These are phyloP conservation scores for Trogon surrucura DNA, from an alignment of 2,113 vertebrate genomes.

Conservation along the genomic window DNA sequence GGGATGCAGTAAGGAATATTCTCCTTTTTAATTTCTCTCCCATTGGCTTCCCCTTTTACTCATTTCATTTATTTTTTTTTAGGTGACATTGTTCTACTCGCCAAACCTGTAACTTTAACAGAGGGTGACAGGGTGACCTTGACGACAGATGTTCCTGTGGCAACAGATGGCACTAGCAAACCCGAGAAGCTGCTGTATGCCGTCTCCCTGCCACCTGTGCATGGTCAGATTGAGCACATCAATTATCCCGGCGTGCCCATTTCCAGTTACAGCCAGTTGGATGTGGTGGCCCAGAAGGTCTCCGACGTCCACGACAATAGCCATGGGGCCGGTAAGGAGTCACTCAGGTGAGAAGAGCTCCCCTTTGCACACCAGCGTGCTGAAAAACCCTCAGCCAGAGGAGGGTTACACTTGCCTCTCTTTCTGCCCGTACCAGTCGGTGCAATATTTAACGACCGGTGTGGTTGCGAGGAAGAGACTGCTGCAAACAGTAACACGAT, in stretches of 20 bases:
- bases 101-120: constrained; percentile 86
- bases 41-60: not conserved
- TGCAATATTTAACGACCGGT: not conserved
- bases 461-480: not conserved
- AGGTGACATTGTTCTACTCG: constrained; percentile 88
- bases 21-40: constrained; percentile 1
- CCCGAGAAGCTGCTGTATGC: constrained; percentile 90
- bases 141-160: constrained; percentile 92
- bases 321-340: constrained; percentile 73
- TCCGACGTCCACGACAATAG: constrained; percentile 86
- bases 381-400: not conserved
- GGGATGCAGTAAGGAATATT: not conserved
- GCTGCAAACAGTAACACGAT: not conserved
- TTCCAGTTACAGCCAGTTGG: constrained; percentile 87
- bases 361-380: not conserved
- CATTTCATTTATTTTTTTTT: constrained; percentile 39
- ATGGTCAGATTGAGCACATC: constrained; percentile 89
- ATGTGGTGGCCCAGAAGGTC: constrained; percentile 87
- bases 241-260: constrained; percentile 83
- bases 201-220: constrained; percentile 84
- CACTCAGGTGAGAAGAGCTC: constrained; percentile 82
- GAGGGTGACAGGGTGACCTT: constrained; percentile 93
- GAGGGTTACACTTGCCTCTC: constrained; percentile 36
- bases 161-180: constrained; percentile 86
- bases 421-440: not conserved